Conservation (phyloP, 2,888 invertebrate genomes). For the Sphaeridia pumilis region DNA sequence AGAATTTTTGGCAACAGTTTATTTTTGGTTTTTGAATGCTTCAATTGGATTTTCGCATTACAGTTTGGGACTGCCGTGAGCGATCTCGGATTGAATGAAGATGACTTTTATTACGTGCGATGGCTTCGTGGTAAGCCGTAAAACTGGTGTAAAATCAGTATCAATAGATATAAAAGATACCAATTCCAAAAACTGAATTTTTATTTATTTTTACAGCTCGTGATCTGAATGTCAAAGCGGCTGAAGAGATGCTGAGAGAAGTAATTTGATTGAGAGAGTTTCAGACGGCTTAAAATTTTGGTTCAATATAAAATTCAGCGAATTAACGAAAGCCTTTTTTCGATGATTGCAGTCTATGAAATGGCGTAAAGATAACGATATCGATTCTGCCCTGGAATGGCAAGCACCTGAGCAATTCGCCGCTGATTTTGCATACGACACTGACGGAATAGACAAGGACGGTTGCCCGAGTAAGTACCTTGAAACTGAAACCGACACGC, state of each 20-base stretch:
- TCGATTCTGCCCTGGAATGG: slow-evolving; percentile 11
- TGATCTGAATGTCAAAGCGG: slow-evolving; percentile 23
- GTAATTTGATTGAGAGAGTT: slow-evolving; percentile 13
- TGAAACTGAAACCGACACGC: background rate
- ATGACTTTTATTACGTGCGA: slow-evolving; percentile 21
- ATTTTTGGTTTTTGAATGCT: background rate
- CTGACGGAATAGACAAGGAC: slow-evolving; percentile 9
- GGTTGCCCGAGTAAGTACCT: slow-evolving; percentile 8
- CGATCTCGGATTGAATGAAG: slow-evolving; percentile 18
- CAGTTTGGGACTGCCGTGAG: slow-evolving; percentile 6
- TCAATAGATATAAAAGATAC: background rate
- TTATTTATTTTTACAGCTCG: slow-evolving; percentile 18
- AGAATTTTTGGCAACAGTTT: background rate
- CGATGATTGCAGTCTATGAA: slow-evolving; percentile 6
- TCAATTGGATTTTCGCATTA: background rate
- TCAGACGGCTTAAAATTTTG: background rate
- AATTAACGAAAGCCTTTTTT: background rate
- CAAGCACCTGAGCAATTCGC: slow-evolving; percentile 14
- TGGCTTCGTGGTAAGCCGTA: slow-evolving; percentile 23
- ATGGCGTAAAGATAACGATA: slow-evolving; percentile 13
- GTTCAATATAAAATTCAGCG: background rate
- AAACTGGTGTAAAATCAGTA: background rate
- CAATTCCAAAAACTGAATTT: background rate
- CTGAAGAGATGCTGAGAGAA: slow-evolving; percentile 26
- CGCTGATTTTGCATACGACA: slow-evolving; percentile 9